Percentiles rank a stretch among this genome's conserved stretches.
These are phyloP conservation scores for Perca fluviatilis DNA, from an alignment of 2,113 vertebrate genomes.

Conservation along the genomic window DNA sequence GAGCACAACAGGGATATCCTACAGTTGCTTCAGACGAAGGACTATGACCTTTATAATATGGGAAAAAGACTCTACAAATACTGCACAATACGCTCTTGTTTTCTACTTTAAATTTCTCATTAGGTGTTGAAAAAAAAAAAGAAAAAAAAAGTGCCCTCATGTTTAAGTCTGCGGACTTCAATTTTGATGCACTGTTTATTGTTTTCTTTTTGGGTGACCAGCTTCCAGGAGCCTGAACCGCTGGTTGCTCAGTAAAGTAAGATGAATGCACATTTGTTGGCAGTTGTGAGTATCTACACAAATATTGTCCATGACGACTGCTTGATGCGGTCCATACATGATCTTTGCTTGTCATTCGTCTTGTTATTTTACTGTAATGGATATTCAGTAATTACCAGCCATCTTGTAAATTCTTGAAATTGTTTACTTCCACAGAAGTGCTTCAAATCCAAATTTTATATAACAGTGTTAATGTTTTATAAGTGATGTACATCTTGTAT, in stretches of 20 bases:
- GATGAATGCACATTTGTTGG: slow-evolving; percentile 76
- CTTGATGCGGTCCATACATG: slow-evolving; percentile 61
- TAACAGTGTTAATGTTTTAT: slow-evolving; percentile 94
- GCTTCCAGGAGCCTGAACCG: slow-evolving; percentile 54
- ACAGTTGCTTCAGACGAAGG: slow-evolving; percentile 59
- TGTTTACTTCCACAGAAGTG: slow-evolving; percentile 93
- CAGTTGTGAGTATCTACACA: slow-evolving; percentile 66
- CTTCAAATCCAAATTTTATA: slow-evolving; percentile 93
- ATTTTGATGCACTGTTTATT: slow-evolving; percentile 67
- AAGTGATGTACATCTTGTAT: slow-evolving; percentile 82
- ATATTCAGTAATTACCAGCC: slow-evolving; percentile 81
- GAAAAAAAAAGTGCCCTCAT: slow-evolving; percentile 50
- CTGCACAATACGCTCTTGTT: slow-evolving; percentile 81
- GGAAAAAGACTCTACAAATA: slow-evolving; percentile 66
- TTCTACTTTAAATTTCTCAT: slow-evolving; percentile 78
- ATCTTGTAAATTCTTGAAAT: slow-evolving; percentile 86
- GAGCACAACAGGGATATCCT: slow-evolving; percentile 52
- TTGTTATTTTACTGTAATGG: slow-evolving; percentile 74
- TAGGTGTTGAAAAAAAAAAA: slow-evolving; percentile 66
- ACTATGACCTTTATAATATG: slow-evolving; percentile 77
- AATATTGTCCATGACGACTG: slow-evolving; percentile 59
- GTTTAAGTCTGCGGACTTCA: slow-evolving; percentile 66
- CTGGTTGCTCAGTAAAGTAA: slow-evolving; percentile 52
- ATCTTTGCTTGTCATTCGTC: slow-evolving; percentile 71
- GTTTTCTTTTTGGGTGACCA: slow-evolving; percentile 57